phyloP scores from a whole-genome alignment of 2,888 invertebrate genomes.

The Lottia gigantea region DNA sequence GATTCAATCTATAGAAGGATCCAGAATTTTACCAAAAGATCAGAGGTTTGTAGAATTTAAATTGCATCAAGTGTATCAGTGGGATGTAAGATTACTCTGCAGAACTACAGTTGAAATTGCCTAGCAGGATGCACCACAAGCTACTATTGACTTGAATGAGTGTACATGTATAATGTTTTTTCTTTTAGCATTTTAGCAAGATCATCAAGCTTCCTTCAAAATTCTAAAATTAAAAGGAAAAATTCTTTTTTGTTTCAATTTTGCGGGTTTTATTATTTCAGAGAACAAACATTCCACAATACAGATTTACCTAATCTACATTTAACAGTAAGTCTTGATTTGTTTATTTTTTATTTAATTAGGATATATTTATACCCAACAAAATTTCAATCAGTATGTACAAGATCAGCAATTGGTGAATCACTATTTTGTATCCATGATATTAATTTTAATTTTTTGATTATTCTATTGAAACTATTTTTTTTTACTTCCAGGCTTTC shows the following conservation, averaged over 20 bases:
- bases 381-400: too few species aligned
- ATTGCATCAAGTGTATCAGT: too few species aligned
- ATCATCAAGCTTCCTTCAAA: slow-evolving; percentile 4
- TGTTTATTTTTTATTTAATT: background rate
- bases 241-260: background rate
- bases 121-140: too few species aligned
- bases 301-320: slow-evolving; percentile 54
- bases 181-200: slow-evolving; percentile 12
- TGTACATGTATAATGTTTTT: too few species aligned
- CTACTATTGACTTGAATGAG: too few species aligned
- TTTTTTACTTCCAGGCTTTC: slow-evolving; percentile 48
- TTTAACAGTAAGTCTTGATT: slow-evolving; percentile 54
- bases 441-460: too few species aligned
- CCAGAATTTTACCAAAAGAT: slow-evolving; percentile 61
- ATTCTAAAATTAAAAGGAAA: background rate
- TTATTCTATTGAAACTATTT: too few species aligned
- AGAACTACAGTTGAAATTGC: too few species aligned
- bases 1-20: slow-evolving; percentile 64
- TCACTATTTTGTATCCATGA: too few species aligned
- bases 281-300: slow-evolving; percentile 60
- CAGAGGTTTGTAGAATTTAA: slow-evolving; percentile 52
- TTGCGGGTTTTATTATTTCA: slow-evolving; percentile 27
- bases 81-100: background rate
- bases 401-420: too few species aligned
- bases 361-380: background rate